These are phyloP conservation scores for Cecidostiba fungosa DNA, from an alignment of 2,888 invertebrate genomes.

Conservation along the genomic window DNA sequence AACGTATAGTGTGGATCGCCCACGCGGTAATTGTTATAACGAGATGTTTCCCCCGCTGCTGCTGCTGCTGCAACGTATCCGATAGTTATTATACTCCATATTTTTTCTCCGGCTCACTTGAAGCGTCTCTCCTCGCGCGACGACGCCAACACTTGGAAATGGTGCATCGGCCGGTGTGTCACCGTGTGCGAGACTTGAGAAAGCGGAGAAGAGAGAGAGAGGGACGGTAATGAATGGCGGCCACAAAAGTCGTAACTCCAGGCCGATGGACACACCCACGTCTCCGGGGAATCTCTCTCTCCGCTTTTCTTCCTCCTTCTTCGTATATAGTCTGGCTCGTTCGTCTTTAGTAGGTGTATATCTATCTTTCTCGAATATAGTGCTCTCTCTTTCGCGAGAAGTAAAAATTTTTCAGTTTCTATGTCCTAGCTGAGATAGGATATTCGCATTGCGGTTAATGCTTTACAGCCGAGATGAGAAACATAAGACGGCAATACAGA, in stretches of 20 bases:
- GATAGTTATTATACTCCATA: constrained; percentile 9
- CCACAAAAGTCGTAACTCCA: constrained; percentile 72
- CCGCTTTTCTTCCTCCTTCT: constrained; percentile 32
- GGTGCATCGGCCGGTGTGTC: not conserved
- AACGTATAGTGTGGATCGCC: not conserved
- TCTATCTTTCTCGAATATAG: not conserved
- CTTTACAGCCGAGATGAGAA: too few species aligned
- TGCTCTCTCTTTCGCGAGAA: not conserved
- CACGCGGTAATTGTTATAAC: not conserved
- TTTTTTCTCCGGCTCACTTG: constrained; percentile 16
- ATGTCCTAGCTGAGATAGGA: too few species aligned
- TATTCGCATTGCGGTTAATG: not conserved
- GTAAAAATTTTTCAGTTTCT: too few species aligned
- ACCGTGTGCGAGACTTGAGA: not conserved
- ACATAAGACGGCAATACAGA: too few species aligned
- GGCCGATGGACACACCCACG: constrained; percentile 74
- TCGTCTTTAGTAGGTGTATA: constrained; percentile 49
- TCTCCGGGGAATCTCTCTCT: constrained; percentile 64
- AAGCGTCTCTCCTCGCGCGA: not conserved
- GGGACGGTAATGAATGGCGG: constrained; percentile 73
- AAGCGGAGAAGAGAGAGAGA: constrained; percentile 24
- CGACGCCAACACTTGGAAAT: constrained; percentile 12
- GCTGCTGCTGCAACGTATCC: not conserved
- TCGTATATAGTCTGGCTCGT: constrained; percentile 59
- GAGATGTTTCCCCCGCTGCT: not conserved